Conservation (phyloP, 1,140 invertebrate species). For the Lasaia peninsularis region DNA sequence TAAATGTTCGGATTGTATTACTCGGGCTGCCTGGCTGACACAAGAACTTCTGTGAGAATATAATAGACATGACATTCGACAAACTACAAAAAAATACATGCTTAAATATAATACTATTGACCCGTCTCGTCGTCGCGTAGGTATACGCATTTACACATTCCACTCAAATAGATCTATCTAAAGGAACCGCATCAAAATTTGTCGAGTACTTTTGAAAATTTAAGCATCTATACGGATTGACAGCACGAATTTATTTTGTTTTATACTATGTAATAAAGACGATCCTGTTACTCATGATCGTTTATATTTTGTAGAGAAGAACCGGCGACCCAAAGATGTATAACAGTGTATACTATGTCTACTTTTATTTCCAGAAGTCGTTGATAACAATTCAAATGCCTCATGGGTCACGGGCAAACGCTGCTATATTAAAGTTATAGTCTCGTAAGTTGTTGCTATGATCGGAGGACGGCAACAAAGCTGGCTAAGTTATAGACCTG, state of each 20-base stretch:
- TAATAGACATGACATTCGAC: background rate
- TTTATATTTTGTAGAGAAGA: too few relatives aligned
- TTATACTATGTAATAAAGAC: too few relatives aligned
- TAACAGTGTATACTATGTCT: background rate
- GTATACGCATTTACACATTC: too few relatives aligned
- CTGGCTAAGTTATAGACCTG: slow-evolving; percentile 45
- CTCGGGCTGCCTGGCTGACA: slow-evolving; percentile 30
- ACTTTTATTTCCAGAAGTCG: background rate
- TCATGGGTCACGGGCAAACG: slow-evolving; percentile 58
- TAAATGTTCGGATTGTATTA: slow-evolving; percentile 43
- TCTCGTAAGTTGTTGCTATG: slow-evolving; percentile 64
- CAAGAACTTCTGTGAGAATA: background rate
- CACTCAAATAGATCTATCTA: too few relatives aligned
- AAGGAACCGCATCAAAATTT: too few relatives aligned
- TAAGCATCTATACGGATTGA: too few relatives aligned
- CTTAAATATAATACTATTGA: too few relatives aligned
- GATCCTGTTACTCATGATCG: too few relatives aligned
- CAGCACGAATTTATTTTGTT: too few relatives aligned
- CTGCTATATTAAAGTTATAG: slow-evolving; percentile 70
- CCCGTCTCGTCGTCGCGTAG: too few relatives aligned
- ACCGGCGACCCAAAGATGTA: too few relatives aligned
- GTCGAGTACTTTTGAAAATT: too few relatives aligned
- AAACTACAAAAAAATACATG: background rate
- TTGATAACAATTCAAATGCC: slow-evolving; percentile 32
- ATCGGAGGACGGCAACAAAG: slow-evolving; percentile 54